Conservation (phyloP, 2,113 vertebrate species). For the Daboia siamensis region DNA sequence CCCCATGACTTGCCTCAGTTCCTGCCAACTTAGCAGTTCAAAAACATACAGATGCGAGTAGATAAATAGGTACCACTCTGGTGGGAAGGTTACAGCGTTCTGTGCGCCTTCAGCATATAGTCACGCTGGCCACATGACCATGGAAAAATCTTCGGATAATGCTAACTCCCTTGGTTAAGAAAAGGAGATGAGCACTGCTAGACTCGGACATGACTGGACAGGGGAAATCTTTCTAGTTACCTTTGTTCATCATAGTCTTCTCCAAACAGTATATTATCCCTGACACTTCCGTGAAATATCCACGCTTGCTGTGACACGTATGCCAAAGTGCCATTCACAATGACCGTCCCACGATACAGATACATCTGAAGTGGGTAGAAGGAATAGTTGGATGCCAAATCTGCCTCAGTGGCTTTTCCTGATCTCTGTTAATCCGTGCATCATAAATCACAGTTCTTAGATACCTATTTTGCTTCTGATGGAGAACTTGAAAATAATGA, state of each 20-base stretch:
- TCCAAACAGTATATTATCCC: conserved; percentile 83
- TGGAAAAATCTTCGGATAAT: too few species aligned
- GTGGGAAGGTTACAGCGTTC: too few species aligned
- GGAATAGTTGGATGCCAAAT: background rate
- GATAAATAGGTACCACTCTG: too few species aligned
- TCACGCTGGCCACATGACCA: too few species aligned
- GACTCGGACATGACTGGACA: too few species aligned
- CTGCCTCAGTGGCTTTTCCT: background rate
- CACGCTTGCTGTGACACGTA: conserved; percentile 86
- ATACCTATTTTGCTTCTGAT: background rate
- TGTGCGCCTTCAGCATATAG: too few species aligned
- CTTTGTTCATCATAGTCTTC: conserved; percentile 70
- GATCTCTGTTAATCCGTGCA: background rate
- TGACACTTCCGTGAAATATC: conserved; percentile 82
- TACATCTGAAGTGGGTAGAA: conserved; percentile 69
- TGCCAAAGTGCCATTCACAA: conserved; percentile 72
- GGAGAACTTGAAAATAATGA: background rate
- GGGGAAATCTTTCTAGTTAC: conserved; percentile 54
- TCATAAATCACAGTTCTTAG: background rate
- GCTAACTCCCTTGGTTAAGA: too few species aligned
- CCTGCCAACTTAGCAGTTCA: too few species aligned
- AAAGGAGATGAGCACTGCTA: too few species aligned
- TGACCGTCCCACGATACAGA: conserved; percentile 67
- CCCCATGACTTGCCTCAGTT: too few species aligned
- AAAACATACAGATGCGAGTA: too few species aligned